Evolutionary conservation across 2,888 invertebrate species (phyloP).

Genomic region (Phalera bucephala): DNA sequence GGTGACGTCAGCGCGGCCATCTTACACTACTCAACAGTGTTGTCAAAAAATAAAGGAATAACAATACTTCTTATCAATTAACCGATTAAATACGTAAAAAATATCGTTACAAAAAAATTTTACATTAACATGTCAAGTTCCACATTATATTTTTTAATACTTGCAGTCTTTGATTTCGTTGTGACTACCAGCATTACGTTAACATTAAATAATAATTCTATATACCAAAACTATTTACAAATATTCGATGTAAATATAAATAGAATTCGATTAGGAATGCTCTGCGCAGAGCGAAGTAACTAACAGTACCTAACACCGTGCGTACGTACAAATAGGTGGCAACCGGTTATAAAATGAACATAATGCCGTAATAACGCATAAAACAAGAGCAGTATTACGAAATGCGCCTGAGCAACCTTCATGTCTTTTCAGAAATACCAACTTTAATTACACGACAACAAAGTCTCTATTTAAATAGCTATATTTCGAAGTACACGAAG

Average conservation of each 20-base stretch:
- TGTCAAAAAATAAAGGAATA: slow-evolving; percentile 77
- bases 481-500: no score
- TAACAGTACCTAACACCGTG: slow-evolving; percentile 63
- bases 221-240: slow-evolving; percentile 63
- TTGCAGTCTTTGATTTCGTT: slow-evolving; percentile 81
- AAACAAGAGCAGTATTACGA: no score
- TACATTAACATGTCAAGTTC: slow-evolving; percentile 62
- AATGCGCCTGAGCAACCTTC: no score
- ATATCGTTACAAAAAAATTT: slow-evolving; percentile 49
- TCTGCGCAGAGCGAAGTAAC: slow-evolving; percentile 64
- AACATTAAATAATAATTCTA: slow-evolving; percentile 39
- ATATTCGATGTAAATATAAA: slow-evolving; percentile 62
- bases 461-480: no score
- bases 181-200: slow-evolving; percentile 73
- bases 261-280: slow-evolving; percentile 66
- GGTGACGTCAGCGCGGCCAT: slow-evolving; percentile 17
- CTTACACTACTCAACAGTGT: slow-evolving; percentile 59
- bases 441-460: no score
- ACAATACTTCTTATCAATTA: slow-evolving; percentile 52
- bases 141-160: slow-evolving; percentile 51
- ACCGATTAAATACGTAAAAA: slow-evolving; percentile 71
- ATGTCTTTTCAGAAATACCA: no score
- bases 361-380: background rate
- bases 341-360: slow-evolving; percentile 35
- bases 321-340: slow-evolving; percentile 55